Evolutionary conservation across 2,113 vertebrate species (phyloP), one percentile per base, ranked within the genome.

Genomic region (Colossoma macropomum): DNA sequence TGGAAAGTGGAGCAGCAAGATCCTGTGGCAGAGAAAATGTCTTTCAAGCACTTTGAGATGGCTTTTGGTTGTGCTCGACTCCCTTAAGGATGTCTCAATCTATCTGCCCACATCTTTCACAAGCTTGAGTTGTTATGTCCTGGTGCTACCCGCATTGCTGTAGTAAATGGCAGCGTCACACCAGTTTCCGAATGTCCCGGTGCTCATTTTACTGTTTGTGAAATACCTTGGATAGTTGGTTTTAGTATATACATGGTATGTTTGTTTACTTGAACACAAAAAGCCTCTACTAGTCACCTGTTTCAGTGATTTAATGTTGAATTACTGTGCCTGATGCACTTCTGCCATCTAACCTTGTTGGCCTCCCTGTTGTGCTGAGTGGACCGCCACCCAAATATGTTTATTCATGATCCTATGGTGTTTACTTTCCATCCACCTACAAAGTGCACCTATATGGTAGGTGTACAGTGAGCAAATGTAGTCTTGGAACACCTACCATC

Each of bases 1-100:
- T 68, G 73, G 80, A 87, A 84, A 87, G 75, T 71, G 50, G 69
- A 81, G 84, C 87, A 84, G 81, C 75, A 30, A 84, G 60, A 75
- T 84, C 79, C 66, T 81, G 30, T 68, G 81, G 81, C 79, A 85
- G 81, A 86, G 80, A 86, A 76, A 68, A 82, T 65, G 21, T 84
- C 38, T 73, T 60, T 87, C 75, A 41, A 75, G 83, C 79, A 70
- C 63, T 85, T 80, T 63, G 79, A 86, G 79, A 77, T 76, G 63
- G 38, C 77, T 83, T 76, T 79, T 50, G 50, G 28, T 80, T 75
- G 74, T 74, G 41, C 68, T 84, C 60, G 19, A 71, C 68, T 81
- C 66, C 74, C 59, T 77, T 81, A 69, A 73, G 80, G 79, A 77
- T 30, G 27, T 59, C 23, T 3, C 65, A 75, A 41, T 34, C 54